Base-by-base conservation (phyloP, 2,888 invertebrate species). In the Empis stercorea region DNA sequence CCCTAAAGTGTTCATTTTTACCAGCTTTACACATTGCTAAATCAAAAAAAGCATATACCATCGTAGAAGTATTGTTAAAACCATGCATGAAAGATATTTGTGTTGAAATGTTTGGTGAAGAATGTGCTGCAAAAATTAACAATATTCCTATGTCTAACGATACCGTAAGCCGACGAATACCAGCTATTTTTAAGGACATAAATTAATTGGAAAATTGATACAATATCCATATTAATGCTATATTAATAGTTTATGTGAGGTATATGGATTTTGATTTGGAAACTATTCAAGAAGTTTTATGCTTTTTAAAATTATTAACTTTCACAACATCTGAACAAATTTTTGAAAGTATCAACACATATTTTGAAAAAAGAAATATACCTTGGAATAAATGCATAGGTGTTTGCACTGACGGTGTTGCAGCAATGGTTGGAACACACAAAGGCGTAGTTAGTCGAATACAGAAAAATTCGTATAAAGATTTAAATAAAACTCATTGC, bases 391-490 rank as follows among this genome's bases (percentile, higher is more conserved):
- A 52, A 23, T 56, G 55, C 48, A 51, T 57, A 10, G 55, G 52
- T 45, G 50, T 58, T 30, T 55, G 52, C 47, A 56, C 55, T 36
- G 56, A 58, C 52, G 54, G 55, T 45, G 51, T 52, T 11, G 50
- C 45, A 44, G 52, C 50, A 27, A 57, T 54, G 52, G 46, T 48
- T 38, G 55, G 51, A 37, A 17, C n/a, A 30, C 45, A 50, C 43
- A 39, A 34, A 11, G 36, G 36, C 10, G 44, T 44, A 32, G 36
- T 36, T n/a, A 36, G 23, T n/a, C 15, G 13, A 44, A 44, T 44
- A 36, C 16, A 44, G 34, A 7, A 36, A 44, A 20, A 36, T 32
- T n/a, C 43, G 9, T 10, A 23, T 44, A 17, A 23, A 16, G n/a
- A 44, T 34, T 11, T 44, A 11, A 36, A 23, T 20, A 23, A 16